Base-by-base conservation (phyloP, 1,140 invertebrate species). In the Microvelia longipes region DNA sequence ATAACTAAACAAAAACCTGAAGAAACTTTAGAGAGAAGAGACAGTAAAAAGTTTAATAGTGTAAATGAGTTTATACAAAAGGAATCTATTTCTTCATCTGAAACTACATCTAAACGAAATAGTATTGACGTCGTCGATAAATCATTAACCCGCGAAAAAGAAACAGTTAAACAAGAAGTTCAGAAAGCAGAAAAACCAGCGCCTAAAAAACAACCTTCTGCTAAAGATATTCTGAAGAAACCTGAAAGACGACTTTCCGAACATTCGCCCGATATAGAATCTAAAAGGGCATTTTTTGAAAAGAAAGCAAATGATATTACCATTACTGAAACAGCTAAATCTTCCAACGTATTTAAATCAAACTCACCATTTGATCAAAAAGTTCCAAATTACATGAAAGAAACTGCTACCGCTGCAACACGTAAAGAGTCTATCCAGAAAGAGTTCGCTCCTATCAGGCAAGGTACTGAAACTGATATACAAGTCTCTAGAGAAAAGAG, bases 1-100 rank as follows among this genome's bases (percentile, higher is more conserved):
- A 84, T 83, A 73, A 83, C 84, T 65, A 80, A 80, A 68, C 71
- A 73, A 24, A 72, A 76, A 29, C 68, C 73, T 26, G 71, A 68
- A 15, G 67, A 67, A 72, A 30, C 78, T 77, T 70, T 82, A 83
- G 70, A 82, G 83, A 28, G 75, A 65, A 63, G 70, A 70, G 62
- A 64, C 67, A 19, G 28, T 69, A 25, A 28, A 71, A 60, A 29
- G 19, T 60, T 27, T 24, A 24, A 13, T 24, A 11, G 24, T n/a
- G 68, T 28, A 50, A 68, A 11, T 14, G 29, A n/a, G 14, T 19
- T 13, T 15, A 13, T 29, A 19, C 11, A 50, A n/a, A 30, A 30
- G 11, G 30, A 14, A 15, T 13, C 68, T 28, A n/a, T n/a, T 11
- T 24, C 5, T 11, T 11, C 5, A 65, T 5, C 5, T 24, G n/a